These are phyloP conservation scores for Elephantulus edwardii DNA, from an alignment of 2,113 vertebrate species.

Conservation along the genomic window DNA sequence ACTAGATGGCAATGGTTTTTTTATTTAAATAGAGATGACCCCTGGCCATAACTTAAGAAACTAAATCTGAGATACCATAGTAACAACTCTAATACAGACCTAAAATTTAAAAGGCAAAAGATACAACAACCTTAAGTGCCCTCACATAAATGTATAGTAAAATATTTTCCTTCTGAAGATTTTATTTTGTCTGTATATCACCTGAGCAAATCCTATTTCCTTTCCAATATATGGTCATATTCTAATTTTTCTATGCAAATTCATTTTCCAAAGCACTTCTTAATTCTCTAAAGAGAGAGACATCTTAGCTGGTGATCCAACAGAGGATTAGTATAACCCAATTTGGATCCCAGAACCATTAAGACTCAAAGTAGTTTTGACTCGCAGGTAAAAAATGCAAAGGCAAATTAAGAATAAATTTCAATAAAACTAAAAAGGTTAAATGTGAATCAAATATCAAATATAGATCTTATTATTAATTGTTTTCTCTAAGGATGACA, in stretches of 20 bases:
- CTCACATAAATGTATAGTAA: not conserved
- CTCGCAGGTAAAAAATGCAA: not conserved
- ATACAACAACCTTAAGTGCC: not conserved
- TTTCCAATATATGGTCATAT: not conserved
- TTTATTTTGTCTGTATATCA: not conserved
- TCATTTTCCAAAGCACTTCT: not conserved
- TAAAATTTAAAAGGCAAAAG: conserved; percentile 1
- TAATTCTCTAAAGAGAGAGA: not conserved
- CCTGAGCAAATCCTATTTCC: not conserved
- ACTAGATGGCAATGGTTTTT: too few species aligned
- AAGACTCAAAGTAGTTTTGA: not conserved
- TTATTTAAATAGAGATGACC: not conserved
- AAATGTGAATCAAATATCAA: not conserved
- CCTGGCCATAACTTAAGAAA: not conserved
- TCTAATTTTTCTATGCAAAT: not conserved
- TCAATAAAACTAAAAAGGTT: not conserved
- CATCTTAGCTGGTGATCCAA: not conserved
- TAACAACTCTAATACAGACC: not conserved
- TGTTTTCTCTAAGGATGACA: not conserved
- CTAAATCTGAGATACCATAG: not conserved
- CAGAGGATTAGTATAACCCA: not conserved
- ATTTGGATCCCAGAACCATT: conserved; percentile 12
- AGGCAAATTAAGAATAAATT: not conserved
- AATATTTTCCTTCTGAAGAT: not conserved
- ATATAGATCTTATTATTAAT: not conserved